A percentile compares a stretch with the other conserved stretches of the same genome.
phyloP scores from a whole-genome alignment of 2,888 invertebrate species.

The Anthoptus insignis region DNA sequence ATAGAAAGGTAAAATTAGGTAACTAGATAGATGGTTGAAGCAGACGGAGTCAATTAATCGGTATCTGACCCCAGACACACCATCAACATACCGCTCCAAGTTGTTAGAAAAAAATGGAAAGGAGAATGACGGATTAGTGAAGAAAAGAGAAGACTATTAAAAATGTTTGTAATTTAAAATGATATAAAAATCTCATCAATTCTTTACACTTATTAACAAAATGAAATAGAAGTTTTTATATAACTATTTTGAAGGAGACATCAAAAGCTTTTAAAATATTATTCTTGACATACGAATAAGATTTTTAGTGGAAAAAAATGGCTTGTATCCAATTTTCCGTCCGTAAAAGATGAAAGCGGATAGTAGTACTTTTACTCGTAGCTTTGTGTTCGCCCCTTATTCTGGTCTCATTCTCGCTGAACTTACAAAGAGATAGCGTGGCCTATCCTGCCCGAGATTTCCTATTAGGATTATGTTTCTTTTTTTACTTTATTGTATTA shows the following conservation, averaged over 20 bases:
- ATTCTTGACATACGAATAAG: not conserved
- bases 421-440: conserved; percentile 9
- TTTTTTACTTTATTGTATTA: not conserved
- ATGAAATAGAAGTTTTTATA: not conserved
- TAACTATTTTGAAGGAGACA: not conserved
- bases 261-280: not conserved
- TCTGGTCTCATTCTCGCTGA: conserved; percentile 17
- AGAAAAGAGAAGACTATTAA: no score
- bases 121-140: no score
- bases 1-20: no score
- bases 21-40: no score
- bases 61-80: no score
- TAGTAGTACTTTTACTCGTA: conserved; percentile 17
- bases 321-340: conserved; percentile 25
- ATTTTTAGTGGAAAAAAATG: conserved; percentile 10
- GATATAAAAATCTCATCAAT: not conserved
- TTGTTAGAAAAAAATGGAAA: no score
- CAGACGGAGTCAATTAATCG: no score
- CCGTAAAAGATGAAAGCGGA: conserved; percentile 17
- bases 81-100: no score
- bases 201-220: not conserved
- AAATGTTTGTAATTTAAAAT: not conserved
- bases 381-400: conserved; percentile 24
- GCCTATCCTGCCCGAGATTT: conserved; percentile 11
- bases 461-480: conserved; percentile 1